Evolutionary conservation across 1,140 invertebrate genomes (phyloP), one percentile per base, ranked within the genome.

Genomic region (Apis florea): DNA sequence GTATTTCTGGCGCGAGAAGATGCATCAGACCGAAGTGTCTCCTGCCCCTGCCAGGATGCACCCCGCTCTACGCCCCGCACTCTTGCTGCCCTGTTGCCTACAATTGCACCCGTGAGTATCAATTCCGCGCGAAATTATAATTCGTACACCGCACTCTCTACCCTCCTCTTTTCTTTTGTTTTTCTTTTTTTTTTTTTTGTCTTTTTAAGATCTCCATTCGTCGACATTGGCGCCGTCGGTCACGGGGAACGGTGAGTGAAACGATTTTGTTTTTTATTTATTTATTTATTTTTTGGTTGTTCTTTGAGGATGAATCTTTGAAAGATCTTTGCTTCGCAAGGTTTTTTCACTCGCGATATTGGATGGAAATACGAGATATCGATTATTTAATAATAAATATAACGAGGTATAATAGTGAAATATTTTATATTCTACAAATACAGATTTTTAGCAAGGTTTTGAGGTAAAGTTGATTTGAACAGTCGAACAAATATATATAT

Each of bases 41-140:
- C 79, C 93, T 97, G n/a, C 95, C 96, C 0, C 94, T 97, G 13
- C 95, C 95, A 10, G 97, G 96, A 40, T 98, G 97, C 90, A 94
- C 93, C 53, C 95, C 95, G 0, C 90, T 93, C 31, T 97, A 96
- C 88, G 94, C 95, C 1, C 94, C 95, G 21, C 96, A 96, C 72
- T 96, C 96, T 10, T 98, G 97, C 91, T 98, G 97, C 89, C 97
- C 97, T 2, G 95, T 97, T 66, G 95, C 96, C 59, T 98, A 98
- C 92, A 96, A 97, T 88, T 98, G 97, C 93, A 94, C 94, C 9
- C 94, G 94, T 92, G 90, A 95, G 88, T 90, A 21, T 79, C 68
- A 69, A 64, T 68, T 77, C 76, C 49, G 1, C 1, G n/a, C 11
- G 15, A 47, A 83, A 63, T 79, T 31, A 68, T 74, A 67, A 56